Conservation (phyloP, 2,797 vertebrate species). For the Phataginus tricuspis region DNA sequence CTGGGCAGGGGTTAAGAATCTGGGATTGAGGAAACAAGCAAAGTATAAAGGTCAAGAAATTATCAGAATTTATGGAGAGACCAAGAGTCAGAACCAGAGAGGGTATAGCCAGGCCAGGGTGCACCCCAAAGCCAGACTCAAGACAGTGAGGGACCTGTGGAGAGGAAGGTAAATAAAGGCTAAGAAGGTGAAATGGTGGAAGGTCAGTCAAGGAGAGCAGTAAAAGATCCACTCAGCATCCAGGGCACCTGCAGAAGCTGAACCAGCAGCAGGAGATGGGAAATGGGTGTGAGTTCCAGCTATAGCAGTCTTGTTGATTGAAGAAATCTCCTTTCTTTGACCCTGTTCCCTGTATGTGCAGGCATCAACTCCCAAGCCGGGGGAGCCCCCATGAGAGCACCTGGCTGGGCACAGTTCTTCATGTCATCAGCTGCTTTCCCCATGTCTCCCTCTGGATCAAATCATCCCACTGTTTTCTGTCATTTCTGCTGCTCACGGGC, state of each 20-base stretch:
- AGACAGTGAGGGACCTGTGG: not conserved
- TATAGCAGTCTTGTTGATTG: not conserved
- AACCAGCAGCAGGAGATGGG: not conserved
- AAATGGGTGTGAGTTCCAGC: not conserved
- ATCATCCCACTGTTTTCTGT: not conserved
- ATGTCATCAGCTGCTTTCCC: not conserved
- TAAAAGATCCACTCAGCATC: not conserved
- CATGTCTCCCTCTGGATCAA: not conserved
- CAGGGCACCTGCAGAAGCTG: not conserved
- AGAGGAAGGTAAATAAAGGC: not conserved
- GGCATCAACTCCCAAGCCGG: not conserved
- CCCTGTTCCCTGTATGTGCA: not conserved
- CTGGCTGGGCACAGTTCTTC: not conserved
- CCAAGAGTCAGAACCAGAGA: not conserved
- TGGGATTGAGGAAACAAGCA: conserved; percentile 2
- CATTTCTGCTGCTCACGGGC: not conserved
- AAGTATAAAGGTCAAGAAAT: conserved; percentile 40
- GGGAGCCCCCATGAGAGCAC: not conserved
- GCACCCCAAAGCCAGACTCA: not conserved
- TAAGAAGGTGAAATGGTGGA: not conserved
- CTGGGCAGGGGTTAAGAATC: conserved; percentile 21
- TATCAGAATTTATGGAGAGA: conserved; percentile 23
- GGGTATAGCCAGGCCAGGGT: not conserved
- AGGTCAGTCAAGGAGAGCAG: not conserved
- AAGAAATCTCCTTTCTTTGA: not conserved